Conservation (phyloP, 2,113 vertebrate genomes). For the Nicator chloris region DNA sequence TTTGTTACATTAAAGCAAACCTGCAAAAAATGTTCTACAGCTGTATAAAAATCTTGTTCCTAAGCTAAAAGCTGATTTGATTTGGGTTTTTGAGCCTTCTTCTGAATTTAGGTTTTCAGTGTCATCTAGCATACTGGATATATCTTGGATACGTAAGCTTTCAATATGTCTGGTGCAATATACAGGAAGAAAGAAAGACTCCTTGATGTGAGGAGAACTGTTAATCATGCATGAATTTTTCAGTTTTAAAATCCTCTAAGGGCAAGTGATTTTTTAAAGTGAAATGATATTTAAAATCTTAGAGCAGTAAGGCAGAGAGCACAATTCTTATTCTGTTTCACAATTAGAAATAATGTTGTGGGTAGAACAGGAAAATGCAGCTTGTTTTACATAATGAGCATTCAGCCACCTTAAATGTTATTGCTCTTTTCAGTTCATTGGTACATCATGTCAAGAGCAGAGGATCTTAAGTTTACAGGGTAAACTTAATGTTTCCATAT, state of each 20-base stretch:
- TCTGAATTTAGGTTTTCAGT: not conserved
- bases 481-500: not conserved
- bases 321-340: not conserved
- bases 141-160: conserved; percentile 4
- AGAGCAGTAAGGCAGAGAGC: not conserved
- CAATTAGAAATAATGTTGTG: conserved; percentile 11
- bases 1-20: conserved; percentile 19
- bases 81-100: not conserved
- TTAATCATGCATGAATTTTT: conserved; percentile 25
- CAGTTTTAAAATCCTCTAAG: not conserved
- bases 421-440: conserved; percentile 5
- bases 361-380: conserved; percentile 40
- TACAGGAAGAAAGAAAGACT: not conserved
- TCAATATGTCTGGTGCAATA: conserved; percentile 44
- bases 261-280: not conserved
- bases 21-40: not conserved
- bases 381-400: conserved; percentile 56
- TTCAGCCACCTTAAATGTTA: conserved; percentile 30
- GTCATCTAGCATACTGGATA: not conserved
- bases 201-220: not conserved
- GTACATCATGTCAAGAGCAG: not conserved
- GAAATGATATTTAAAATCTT: conserved; percentile 2
- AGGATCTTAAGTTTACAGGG: not conserved
- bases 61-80: not conserved
- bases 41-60: not conserved